Base-by-base conservation (phyloP, 2,113 vertebrate genomes). In the Microcebus griseorufus region DNA sequence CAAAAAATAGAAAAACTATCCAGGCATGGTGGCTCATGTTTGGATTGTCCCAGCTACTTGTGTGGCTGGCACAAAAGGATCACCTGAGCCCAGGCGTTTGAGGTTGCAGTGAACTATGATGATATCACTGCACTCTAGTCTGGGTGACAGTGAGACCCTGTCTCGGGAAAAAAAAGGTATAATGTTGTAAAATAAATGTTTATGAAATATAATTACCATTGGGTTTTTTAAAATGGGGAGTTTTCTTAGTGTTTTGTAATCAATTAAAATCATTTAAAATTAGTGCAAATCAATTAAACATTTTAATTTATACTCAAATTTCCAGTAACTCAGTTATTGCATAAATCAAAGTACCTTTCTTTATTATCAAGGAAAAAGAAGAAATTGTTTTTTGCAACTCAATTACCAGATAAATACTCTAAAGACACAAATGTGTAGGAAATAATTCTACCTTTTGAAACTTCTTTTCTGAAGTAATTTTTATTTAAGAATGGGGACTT, bases 171-270 rank as follows among this genome's bases (percentile, higher is more conserved):
- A 27, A 62, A 27, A 27, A 62, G 17, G 53, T 55, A 55, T 55
- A 70, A 78, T 90, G 34, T 95, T 86, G 70, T 90, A 87, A 92
- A 94, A 82, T 81, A 73, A 65, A 80, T 92, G 29, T 62, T 90
- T 92, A 53, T 64, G 39, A 84, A 90, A 60, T 72, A 4, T 89
- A 48, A 42, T 79, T 73, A 65, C 45, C 45, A 13, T 39, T 75
- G 65, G 22, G 27, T 58, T 75, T 72, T 64, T 89, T 83, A 60
- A 86, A 94, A 53, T 53, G 34, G 32, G 13, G 75, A 14, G 11
- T 60, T 89, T 96, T 88, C 53, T 78, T 88, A 45, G 34, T 95
- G 48, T 34, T 80, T 89, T 89, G 53, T 89, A 93, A 93, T 45
- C 7, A 45, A 45, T 45, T 45, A 45, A 45, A 45, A 45, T 45